Percentiles rank a stretch among this genome's conserved stretches.
Conservation (phyloP, 2,888 invertebrate genomes). For the Calliphora vomitoria region DNA sequence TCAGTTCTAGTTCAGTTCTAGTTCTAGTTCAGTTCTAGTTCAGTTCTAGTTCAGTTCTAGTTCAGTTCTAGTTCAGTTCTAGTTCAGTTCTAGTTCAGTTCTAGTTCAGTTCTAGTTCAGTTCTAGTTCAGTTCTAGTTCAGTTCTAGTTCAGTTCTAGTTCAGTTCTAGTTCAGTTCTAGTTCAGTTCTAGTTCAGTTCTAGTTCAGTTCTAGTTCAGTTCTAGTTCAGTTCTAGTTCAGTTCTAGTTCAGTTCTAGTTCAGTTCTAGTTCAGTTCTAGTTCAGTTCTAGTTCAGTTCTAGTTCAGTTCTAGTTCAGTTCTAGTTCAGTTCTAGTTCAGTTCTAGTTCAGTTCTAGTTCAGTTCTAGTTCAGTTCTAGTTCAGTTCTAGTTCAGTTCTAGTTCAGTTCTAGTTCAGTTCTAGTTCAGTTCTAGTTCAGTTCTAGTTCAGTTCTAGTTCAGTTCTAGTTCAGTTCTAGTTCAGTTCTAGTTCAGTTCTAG, state of each 20-base stretch:
- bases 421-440: conserved; percentile 5
- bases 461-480: conserved; percentile 4
- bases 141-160: not conserved
- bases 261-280: not conserved
- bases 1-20: no score
- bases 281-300: conserved; percentile 3
- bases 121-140: not conserved
- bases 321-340: not conserved
- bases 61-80: no score
- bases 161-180: not conserved
- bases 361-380: not conserved
- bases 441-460: not conserved
- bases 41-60: no score
- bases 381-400: conserved; percentile 2
- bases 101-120: no score
- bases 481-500: not conserved
- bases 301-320: conserved; percentile 6
- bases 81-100: no score
- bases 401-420: not conserved
- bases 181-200: conserved; percentile 2
- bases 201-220: conserved; percentile 1
- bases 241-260: conserved; percentile 3
- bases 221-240: conserved; percentile 7
- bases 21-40: no score
- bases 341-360: conserved; percentile 4